Percentiles rank a stretch among this genome's conserved stretches.
These are phyloP conservation scores for Jaculus jaculus DNA, from an alignment of 2,113 vertebrate species.

Conservation along the genomic window DNA sequence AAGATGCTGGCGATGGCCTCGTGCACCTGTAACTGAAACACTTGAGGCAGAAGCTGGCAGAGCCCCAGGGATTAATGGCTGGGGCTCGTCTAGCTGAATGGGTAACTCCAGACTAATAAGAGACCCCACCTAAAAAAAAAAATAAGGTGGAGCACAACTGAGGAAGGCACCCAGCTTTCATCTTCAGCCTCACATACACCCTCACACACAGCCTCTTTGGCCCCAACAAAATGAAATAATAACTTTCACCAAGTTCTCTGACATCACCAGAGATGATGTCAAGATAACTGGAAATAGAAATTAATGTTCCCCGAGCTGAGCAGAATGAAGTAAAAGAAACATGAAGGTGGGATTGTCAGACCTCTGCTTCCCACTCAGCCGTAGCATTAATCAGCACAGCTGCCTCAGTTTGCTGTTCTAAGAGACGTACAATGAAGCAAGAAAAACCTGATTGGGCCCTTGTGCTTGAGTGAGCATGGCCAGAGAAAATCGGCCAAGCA, in stretches of 20 bases:
- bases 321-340: slow-evolving; percentile 2
- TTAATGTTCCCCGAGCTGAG: background rate
- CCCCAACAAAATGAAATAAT: background rate
- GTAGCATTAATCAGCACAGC: background rate
- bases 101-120: too few relatives aligned
- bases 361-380: background rate
- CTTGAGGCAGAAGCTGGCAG: too few relatives aligned
- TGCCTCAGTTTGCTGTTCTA: slow-evolving; percentile 51
- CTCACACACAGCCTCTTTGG: background rate
- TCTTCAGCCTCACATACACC: too few relatives aligned
- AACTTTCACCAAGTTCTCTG: background rate
- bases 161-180: too few relatives aligned
- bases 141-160: too few relatives aligned
- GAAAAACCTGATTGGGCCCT: slow-evolving; percentile 18
- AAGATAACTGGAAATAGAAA: background rate
- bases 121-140: too few relatives aligned
- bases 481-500: slow-evolving; percentile 32
- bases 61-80: too few relatives aligned
- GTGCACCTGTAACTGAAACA: too few relatives aligned
- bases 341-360: background rate
- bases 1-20: too few relatives aligned
- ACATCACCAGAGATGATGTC: background rate
- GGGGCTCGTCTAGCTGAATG: too few relatives aligned
- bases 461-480: slow-evolving; percentile 49
- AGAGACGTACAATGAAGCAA: slow-evolving; percentile 7